These are phyloP conservation scores for Mimachlamys varia DNA, from an alignment of 2,888 invertebrate species.

Conservation along the genomic window DNA sequence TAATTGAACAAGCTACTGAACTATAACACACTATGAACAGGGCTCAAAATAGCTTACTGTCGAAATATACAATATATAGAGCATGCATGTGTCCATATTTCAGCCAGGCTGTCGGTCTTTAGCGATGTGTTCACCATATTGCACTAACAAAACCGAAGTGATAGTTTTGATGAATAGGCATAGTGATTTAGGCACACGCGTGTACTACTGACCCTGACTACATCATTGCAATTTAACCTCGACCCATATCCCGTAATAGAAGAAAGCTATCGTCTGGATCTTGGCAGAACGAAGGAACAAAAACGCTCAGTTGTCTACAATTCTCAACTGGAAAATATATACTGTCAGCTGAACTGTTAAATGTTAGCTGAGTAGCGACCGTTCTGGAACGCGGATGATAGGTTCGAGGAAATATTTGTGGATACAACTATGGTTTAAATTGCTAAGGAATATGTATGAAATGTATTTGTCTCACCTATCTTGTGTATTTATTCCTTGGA, in stretches of 20 bases:
- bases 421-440: neutral
- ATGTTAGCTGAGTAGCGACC: neutral
- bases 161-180: neutral
- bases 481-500: neutral
- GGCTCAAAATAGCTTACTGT: neutral
- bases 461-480: neutral
- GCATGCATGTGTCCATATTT: neutral
- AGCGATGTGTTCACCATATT: neutral
- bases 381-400: neutral
- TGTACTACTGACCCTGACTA: neutral
- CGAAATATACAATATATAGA: neutral
- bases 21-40: too few relatives aligned
- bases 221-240: neutral
- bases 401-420: neutral
- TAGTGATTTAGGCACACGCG: neutral
- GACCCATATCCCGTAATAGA: neutral
- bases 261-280: neutral
- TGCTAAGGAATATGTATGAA: neutral
- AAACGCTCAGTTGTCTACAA: constrained; percentile 15
- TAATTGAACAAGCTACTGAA: too few relatives aligned
- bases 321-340: constrained; percentile 25
- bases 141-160: neutral
- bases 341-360: neutral
- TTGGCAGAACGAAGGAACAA: constrained; percentile 16
- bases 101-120: neutral